Percentiles rank a stretch among this genome's conserved stretches.
phyloP scores from a whole-genome alignment of 1,140 invertebrate species.

The Drosophila asahinai region DNA sequence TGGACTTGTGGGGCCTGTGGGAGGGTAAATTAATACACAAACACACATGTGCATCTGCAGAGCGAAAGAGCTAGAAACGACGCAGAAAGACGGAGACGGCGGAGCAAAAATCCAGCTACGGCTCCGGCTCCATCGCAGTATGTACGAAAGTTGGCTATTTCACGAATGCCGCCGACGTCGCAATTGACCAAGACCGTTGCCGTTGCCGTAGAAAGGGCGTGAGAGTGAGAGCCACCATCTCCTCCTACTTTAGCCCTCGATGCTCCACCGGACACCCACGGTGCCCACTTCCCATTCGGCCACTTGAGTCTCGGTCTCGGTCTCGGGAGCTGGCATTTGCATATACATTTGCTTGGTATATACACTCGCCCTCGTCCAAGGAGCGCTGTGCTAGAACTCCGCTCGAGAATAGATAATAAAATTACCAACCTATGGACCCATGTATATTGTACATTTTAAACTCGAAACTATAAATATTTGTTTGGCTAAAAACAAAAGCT shows the following conservation, averaged over 20 bases:
- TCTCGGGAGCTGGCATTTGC: conserved; percentile 65
- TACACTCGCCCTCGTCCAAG: conserved; percentile 43
- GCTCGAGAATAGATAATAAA: conserved; percentile 55
- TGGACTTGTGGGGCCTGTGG: conserved; percentile 34
- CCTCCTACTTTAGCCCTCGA: background rate
- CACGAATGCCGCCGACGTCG: conserved; percentile 74
- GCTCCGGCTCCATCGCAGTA: conserved; percentile 44
- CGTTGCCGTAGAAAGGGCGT: conserved; percentile 30
- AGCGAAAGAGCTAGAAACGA: conserved; percentile 43
- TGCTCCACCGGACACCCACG: conserved; percentile 24
- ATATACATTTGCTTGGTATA: conserved; percentile 59
- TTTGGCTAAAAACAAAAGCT: conserved; percentile 8
- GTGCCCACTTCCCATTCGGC: conserved; percentile 42
- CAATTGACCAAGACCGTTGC: conserved; percentile 70
- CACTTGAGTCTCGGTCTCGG: conserved; percentile 54
- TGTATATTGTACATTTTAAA: conserved; percentile 13
- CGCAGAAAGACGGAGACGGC: conserved; percentile 27
- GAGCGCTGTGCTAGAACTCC: conserved; percentile 26
- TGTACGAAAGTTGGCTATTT: conserved; percentile 78
- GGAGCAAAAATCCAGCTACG: conserved; percentile 62
- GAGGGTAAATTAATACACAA: conserved; percentile 80
- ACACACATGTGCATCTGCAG: conserved; percentile 69
- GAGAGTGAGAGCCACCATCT: conserved; percentile 23
- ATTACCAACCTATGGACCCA: conserved; percentile 40
- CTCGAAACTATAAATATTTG: background rate